phyloP scores from a whole-genome alignment of 2,888 invertebrate species.

The Rhamnusium bicolor region DNA sequence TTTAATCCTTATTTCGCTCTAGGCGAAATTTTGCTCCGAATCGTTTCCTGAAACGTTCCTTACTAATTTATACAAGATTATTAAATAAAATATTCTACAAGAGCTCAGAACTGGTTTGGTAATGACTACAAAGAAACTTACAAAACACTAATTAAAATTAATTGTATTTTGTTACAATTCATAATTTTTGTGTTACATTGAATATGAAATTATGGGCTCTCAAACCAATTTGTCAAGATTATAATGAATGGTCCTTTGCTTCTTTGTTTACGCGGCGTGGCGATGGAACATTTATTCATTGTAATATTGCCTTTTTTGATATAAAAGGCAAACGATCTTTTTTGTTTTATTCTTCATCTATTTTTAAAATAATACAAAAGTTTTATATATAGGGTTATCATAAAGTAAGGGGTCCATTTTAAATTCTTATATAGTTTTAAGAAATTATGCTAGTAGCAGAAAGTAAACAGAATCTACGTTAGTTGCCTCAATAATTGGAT shows the following conservation, averaged over 20 bases:
- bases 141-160: conserved; percentile 17
- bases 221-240: conserved; percentile 36
- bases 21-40: background rate
- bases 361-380: too few species aligned
- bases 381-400: too few species aligned
- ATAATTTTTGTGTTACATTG: conserved; percentile 4
- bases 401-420: too few species aligned
- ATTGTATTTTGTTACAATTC: conserved; percentile 16
- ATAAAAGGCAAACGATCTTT: background rate
- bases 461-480: too few species aligned
- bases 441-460: too few species aligned
- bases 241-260: conserved; percentile 39
- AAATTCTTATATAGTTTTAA: too few species aligned
- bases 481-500: too few species aligned
- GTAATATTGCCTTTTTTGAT: too few species aligned
- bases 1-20: conserved; percentile 5
- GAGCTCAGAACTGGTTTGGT: background rate
- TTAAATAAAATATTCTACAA: conserved; percentile 12
- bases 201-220: conserved; percentile 34
- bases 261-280: conserved; percentile 39
- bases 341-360: too few species aligned
- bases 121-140: background rate
- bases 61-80: conserved; percentile 5
- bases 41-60: background rate
- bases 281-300: too few species aligned